Evolutionary conservation across 2,113 vertebrate genomes (phyloP), one percentile per base, ranked within the genome.

Genomic region (Atherinomorus stipes): DNA sequence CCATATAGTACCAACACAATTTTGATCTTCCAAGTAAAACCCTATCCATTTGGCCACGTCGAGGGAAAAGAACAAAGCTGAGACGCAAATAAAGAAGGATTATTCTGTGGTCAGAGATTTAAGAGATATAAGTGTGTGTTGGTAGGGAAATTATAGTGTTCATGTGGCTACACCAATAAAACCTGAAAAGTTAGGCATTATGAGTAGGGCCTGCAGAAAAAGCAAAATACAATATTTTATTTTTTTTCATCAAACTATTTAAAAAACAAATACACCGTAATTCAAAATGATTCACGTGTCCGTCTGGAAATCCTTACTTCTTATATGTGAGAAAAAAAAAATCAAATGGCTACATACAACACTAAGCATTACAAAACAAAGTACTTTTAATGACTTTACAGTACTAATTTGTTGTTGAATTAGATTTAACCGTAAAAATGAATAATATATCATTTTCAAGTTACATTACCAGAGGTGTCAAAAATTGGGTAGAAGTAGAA

Each of bases 171-270:
- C 34, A 56, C 4, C 21, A 44, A 34, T 22, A 8, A 54, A n/a
- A 28, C 18, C 19, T 45, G 7, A 60, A 8, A 54, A 40, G 21
- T 26, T 49, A 10, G 18, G 28, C 64, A 18, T 47, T 74, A 18
- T 45, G 37, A 50, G n/a, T n/a, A n/a, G n/a, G n/a, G 21, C 66
- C 15, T 22, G 4, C 26, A 45, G 44, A 52, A 57, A 76, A 71
- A 13, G 12, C 51, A 10, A 23, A 72, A n/a, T 19, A 4, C 42
- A 22, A 52, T 25, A 57, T 67, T 77, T n/a, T 42, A 37, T 15
- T 40, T 61, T 22, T 74, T 85, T 90, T 91, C 86, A 85, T 88
- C 62, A 71, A 22, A 85, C 86, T 90, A 81, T 85, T 81, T 28
- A 18, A 44, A 37, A 19, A 45, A 15, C 38, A 52, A 76, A 37